phyloP scores from a whole-genome alignment of 2,113 vertebrate species.

The Loxodonta africana region DNA sequence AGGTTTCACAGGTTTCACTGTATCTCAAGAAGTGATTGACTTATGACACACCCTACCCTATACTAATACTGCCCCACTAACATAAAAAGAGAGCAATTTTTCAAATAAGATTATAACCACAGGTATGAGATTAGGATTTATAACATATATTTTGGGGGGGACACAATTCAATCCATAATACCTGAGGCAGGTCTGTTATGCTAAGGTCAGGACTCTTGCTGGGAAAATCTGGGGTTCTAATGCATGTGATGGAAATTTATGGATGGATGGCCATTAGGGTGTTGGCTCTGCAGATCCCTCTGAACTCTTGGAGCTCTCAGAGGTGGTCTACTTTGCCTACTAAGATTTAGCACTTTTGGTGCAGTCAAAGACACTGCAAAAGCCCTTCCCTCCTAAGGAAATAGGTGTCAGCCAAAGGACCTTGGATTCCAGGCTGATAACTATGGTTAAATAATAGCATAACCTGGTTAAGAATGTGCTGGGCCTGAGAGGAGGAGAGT shows the following conservation, averaged over 20 bases:
- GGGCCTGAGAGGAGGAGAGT: neutral
- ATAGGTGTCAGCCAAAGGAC: neutral
- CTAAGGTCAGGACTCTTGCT: neutral
- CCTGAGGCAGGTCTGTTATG: neutral
- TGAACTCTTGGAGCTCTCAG: rapidly evolving
- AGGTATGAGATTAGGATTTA: too few relatives aligned
- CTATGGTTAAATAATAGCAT: neutral
- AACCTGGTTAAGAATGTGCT: neutral
- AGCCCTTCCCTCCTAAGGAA: neutral
- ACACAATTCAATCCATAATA: too few relatives aligned
- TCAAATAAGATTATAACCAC: too few relatives aligned
- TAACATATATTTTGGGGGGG: too few relatives aligned
- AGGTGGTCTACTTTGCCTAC: neutral
- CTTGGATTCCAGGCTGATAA: neutral
- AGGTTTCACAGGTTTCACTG: too few relatives aligned
- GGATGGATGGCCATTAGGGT: neutral
- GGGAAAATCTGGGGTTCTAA: neutral
- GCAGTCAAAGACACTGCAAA: neutral
- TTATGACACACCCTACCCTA: too few relatives aligned
- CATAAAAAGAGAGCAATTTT: too few relatives aligned
- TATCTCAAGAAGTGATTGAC: too few relatives aligned
- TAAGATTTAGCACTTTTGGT: neutral
- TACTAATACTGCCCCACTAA: too few relatives aligned
- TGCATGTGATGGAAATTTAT: rapidly evolving
- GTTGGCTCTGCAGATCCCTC: neutral